These are phyloP conservation scores for Rhimphoctona megacephalus DNA, from an alignment of 2,888 invertebrate genomes.

Conservation along the genomic window DNA sequence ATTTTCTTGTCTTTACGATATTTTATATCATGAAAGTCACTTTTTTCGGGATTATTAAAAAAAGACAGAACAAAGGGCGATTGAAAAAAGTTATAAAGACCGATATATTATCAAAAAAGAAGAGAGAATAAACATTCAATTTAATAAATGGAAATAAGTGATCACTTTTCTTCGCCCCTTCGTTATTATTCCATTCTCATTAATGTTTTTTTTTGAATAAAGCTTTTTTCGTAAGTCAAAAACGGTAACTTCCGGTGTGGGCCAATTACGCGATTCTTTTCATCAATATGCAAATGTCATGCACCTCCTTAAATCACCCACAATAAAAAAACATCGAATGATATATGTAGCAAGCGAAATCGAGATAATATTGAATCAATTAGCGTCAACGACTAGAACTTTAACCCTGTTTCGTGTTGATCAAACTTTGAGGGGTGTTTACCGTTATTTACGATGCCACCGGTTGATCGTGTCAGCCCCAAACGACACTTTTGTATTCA, in stretches of 20 bases:
- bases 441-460: slow-evolving; percentile 55
- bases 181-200: neutral
- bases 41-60: neutral
- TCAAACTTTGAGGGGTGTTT: slow-evolving; percentile 14
- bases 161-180: neutral
- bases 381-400: neutral
- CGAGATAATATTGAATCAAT: neutral
- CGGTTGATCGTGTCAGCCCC: slow-evolving; percentile 52
- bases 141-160: slow-evolving; percentile 22
- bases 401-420: neutral
- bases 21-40: neutral
- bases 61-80: neutral
- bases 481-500: neutral
- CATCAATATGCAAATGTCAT: slow-evolving; percentile 10
- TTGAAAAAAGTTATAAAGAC: neutral
- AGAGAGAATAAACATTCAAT: slow-evolving; percentile 11
- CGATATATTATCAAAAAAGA: no score
- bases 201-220: neutral
- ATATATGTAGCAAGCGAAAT: neutral
- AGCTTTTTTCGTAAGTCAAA: neutral
- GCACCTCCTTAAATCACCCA: neutral
- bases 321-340: neutral
- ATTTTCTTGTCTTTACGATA: neutral
- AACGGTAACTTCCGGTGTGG: neutral
- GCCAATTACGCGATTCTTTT: neutral